These are phyloP conservation scores for Dreissena polymorpha DNA, from an alignment of 1,140 invertebrate species.

Conservation along the genomic window DNA sequence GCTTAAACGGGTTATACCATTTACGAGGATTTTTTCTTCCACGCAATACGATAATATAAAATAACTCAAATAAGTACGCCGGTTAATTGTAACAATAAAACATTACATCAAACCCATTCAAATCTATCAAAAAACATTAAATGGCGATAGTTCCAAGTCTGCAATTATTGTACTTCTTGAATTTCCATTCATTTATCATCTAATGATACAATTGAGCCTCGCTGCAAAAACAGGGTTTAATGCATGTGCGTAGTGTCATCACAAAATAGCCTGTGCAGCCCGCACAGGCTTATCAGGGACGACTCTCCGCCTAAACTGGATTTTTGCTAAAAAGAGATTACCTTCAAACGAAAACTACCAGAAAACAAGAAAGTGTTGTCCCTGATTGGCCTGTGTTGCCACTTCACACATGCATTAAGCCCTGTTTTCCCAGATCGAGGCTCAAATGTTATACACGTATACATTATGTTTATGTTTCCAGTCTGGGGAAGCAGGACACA, in stretches of 20 bases:
- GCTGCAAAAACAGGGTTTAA: neutral
- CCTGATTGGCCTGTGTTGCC: neutral
- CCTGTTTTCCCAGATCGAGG: neutral
- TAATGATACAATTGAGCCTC: neutral
- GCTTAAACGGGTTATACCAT: no score
- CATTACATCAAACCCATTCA: neutral
- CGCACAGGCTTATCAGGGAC: no score
- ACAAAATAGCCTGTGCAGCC: no score
- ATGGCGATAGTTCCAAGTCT: no score
- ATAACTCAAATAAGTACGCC: neutral
- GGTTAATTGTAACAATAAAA: neutral
- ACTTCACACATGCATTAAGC: neutral
- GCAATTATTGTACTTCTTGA: no score
- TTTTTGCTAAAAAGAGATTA: no score
- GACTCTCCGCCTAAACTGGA: no score
- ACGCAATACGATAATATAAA: neutral
- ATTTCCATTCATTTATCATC: neutral
- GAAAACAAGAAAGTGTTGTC: neutral
- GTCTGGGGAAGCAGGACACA: conserved; percentile 1
- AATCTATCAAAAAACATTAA: neutral
- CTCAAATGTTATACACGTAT: neutral
- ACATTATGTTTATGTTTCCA: conserved; percentile 1
- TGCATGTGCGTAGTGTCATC: no score
- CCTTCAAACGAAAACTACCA: no score
- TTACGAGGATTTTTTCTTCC: no score